Evolutionary conservation across 2,888 invertebrate genomes (phyloP).

Genomic region (Epinotia demarniana): DNA sequence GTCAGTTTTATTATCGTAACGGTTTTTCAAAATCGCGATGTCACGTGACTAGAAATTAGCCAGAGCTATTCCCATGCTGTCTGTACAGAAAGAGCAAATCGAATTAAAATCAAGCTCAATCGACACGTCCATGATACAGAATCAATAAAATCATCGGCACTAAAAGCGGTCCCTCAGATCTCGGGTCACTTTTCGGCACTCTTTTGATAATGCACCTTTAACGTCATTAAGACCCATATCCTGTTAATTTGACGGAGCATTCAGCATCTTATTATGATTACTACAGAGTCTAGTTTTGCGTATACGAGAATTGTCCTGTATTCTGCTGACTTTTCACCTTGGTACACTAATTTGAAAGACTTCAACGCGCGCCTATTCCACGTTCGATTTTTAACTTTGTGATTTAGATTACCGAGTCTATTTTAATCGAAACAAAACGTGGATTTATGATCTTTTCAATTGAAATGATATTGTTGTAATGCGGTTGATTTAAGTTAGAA

Average conservation of each 20-base stretch:
- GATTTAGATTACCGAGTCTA: background rate
- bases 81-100: constrained; percentile 74
- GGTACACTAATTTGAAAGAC: background rate
- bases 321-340: constrained; percentile 2
- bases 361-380: background rate
- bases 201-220: constrained; percentile 64
- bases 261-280: background rate
- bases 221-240: background rate
- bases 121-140: constrained; percentile 72
- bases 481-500: constrained; percentile 77
- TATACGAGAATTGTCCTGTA: background rate
- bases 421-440: background rate
- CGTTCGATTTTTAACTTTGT: background rate
- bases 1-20: no score
- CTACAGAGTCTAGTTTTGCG: background rate
- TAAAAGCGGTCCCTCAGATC: constrained; percentile 71
- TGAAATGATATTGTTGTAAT: background rate
- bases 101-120: constrained; percentile 67
- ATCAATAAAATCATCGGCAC: constrained; percentile 81
- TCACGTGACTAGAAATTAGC: background rate
- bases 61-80: constrained; percentile 50
- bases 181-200: constrained; percentile 68
- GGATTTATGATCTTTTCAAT: background rate
- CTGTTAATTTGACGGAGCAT: background rate
- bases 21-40: background rate